These are phyloP conservation scores for Dryobota labecula DNA, from an alignment of 2,888 invertebrate species.

Conservation along the genomic window DNA sequence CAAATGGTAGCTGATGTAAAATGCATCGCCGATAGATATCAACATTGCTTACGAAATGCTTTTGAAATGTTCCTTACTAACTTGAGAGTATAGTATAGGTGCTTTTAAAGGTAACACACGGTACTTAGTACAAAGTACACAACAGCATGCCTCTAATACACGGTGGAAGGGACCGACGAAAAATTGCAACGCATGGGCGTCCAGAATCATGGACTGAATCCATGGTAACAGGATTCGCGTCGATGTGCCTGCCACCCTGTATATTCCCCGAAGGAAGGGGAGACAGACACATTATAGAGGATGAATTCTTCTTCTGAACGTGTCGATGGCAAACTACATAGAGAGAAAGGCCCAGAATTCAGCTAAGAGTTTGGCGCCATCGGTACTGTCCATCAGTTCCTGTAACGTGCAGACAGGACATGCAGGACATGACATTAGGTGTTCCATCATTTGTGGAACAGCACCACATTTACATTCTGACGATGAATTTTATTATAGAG, in stretches of 20 bases:
- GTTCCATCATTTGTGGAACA: not conserved
- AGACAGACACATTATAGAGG: not conserved
- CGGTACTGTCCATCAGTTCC: not conserved
- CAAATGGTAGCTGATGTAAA: conserved; percentile 64
- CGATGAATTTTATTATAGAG: not conserved
- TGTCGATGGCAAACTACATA: not conserved
- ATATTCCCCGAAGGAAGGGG: not conserved
- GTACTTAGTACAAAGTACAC: not conserved
- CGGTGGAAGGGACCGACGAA: no score
- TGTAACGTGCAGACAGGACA: not conserved
- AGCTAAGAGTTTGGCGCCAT: not conserved
- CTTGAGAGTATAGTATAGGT: not conserved
- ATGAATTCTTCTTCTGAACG: not conserved
- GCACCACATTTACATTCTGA: not conserved
- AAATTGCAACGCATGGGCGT: no score
- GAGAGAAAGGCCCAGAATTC: not conserved
- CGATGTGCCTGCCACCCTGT: no score
- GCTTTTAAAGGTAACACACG: not conserved
- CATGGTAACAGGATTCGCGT: no score
- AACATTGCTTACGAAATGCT: conserved; percentile 36
- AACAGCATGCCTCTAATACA: not conserved
- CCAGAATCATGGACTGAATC: no score
- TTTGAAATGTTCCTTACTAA: conserved; percentile 12
- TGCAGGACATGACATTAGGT: not conserved
- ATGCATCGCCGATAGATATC: conserved; percentile 59